Base-by-base conservation (phyloP, 2,888 invertebrate genomes). In the Nemapogon koenigi region DNA sequence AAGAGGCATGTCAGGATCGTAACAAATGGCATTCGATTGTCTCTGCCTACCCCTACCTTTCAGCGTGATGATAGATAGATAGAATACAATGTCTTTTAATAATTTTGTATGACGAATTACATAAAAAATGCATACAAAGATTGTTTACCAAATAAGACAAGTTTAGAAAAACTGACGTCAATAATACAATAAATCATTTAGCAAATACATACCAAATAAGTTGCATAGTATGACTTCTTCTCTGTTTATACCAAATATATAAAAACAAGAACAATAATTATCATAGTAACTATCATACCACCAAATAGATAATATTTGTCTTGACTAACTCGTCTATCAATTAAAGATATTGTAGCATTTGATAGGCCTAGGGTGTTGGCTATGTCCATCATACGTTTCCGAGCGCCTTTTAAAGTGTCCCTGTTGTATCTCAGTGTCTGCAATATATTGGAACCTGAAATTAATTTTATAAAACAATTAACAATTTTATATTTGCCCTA, bases 261-360 rank as follows among this genome's bases (percentile, higher is more conserved):
- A 48, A 94, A 84, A 31, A 94, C 87, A 43, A 96, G 68, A 41
- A 87, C 81, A 59, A 97, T 91, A 39, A 96, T 81, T 38, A 89
- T 55, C 40, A 90, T 62, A 1, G 96, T 96, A 11, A 93, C 64
- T 33, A 91, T 61, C 88, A 97, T 92, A 36, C 97, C 97, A 4
- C 89, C 90, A 41, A 91, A 82, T 42, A 98, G 76, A 46, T 97
- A 83, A 55, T 90, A 88, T 63, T 94, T 94, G 65, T 98, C 97
- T 58, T 96, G 92, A 1, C 84, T 78, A 4, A 90, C 88, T 48
- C 97, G 73, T 38, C 90, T 82, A 57, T 98, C 97, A 49, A 97
- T 97, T 26, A 97, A 78, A 46, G 93, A 86, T 86, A 98, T 95
- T 1, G 97, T 96, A 6, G 97, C 94, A 61, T 95, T 96, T 4